Evolutionary conservation across 2,888 invertebrate species (phyloP), one percentile per base, ranked within the genome.

Genomic region (Himalopsyche anomala): DNA sequence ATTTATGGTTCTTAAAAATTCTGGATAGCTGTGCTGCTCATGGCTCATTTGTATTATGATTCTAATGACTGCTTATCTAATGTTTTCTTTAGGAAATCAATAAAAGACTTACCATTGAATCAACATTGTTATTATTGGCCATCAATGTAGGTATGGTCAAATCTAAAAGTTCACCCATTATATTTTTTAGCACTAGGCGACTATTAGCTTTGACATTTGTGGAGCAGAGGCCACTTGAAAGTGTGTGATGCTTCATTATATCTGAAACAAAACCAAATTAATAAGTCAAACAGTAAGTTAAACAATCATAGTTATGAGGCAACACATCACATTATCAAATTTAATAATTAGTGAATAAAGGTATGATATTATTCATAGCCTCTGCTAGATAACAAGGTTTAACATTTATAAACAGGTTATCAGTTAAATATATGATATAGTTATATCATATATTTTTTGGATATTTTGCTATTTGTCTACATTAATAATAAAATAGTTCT

Each of bases 231-330:
- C 19, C 95, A 89, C 95, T 93, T 6, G 95, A 94, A 45, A 96
- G 92, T 86, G 96, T 92, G 89, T 96, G 96, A 89, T 95, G 94
- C 89, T 94, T 94, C 55, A 96, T 90, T 84, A 96, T 94, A 89
- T 94, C 95, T 95, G 90, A 12, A 90, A 90, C 74, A 82, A 84
- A 85, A 88, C 89, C 55, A 74, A 85, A 69, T 81, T 79, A 83
- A 84, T 51, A 6, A n/a, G 4, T 15, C 3, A 38, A 80, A 80
- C 12, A 2, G 3, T n/a, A n/a, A n/a, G 11, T 36, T 74, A 11
- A 74, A 11, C 9, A 11, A 9, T 8, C 45, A 8, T 45, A 9
- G 6, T 45, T 45, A 45, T 11, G 9, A 45, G 6, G 45, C 8
- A 45, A 45, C 6, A 74, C 4, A 28, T 38, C 74, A 19, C 12